Percentiles rank a stretch among this genome's conserved stretches.
These are phyloP conservation scores for Tetanocera ferruginea DNA, from an alignment of 2,888 invertebrate species.

Conservation along the genomic window DNA sequence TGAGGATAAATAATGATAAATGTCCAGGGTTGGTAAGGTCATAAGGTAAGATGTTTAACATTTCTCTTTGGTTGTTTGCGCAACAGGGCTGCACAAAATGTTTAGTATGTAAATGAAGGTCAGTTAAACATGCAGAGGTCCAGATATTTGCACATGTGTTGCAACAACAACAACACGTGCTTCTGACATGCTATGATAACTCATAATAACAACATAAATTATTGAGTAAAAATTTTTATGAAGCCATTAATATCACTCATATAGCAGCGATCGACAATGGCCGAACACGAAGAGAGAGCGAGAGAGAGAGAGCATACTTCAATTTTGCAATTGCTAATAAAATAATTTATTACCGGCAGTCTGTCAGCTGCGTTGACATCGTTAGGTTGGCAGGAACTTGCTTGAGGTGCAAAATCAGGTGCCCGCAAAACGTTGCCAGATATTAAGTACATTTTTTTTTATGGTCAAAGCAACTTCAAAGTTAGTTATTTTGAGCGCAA, in stretches of 20 bases:
- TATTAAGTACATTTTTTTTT: neutral
- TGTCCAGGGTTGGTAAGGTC: too few species aligned
- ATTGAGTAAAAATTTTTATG: conserved; percentile 62
- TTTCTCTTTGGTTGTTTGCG: conserved; percentile 41
- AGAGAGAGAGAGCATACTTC: conserved; percentile 44
- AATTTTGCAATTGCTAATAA: conserved; percentile 47
- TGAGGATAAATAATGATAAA: too few species aligned
- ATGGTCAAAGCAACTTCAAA: neutral
- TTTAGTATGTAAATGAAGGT: conserved; percentile 41
- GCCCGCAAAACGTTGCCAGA: too few species aligned
- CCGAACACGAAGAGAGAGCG: conserved; percentile 12
- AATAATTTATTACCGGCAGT: conserved; percentile 2
- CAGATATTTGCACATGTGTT: neutral
- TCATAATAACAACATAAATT: conserved; percentile 50
- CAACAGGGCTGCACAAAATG: neutral
- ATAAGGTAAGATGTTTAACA: neutral
- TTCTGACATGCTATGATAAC: neutral
- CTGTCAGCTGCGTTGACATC: neutral
- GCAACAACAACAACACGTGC: neutral
- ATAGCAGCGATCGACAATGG: conserved; percentile 29
- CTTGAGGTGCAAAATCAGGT: too few species aligned
- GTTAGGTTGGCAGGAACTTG: conserved; percentile 34
- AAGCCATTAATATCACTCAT: conserved; percentile 64
- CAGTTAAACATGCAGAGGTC: neutral
- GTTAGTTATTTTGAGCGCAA: conserved; percentile 9